These are phyloP conservation scores for Mungos mungo DNA, from an alignment of 2,113 vertebrate species.

Conservation along the genomic window DNA sequence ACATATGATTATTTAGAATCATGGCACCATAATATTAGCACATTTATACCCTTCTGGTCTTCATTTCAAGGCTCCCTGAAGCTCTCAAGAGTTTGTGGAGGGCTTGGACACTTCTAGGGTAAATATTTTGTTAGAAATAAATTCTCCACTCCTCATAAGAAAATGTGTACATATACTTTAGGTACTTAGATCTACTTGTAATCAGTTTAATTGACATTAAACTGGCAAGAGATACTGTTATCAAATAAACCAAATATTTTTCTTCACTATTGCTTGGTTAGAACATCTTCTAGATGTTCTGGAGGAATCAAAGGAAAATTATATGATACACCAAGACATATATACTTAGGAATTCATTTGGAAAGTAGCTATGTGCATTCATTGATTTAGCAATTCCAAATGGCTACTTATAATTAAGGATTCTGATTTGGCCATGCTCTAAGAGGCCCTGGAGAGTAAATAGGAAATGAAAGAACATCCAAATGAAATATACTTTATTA, in stretches of 20 bases:
- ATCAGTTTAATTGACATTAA: background rate
- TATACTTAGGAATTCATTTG: constrained; percentile 37
- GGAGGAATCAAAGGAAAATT: constrained; percentile 40
- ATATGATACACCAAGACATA: background rate
- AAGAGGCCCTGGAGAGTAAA: constrained; percentile 35
- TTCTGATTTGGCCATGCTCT: constrained; percentile 36
- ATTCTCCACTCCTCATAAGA: background rate
- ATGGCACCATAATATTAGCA: background rate
- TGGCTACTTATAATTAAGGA: constrained; percentile 67
- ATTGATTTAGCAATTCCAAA: constrained; percentile 73
- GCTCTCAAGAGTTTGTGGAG: background rate
- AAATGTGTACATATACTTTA: background rate
- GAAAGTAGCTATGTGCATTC: constrained; percentile 23
- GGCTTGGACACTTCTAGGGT: background rate
- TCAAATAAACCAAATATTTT: too few species aligned
- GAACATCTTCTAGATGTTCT: too few species aligned
- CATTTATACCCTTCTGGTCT: background rate
- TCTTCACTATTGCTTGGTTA: too few species aligned
- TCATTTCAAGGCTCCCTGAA: background rate
- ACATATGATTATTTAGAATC: background rate
- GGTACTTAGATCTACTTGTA: background rate
- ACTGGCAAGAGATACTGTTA: too few species aligned
- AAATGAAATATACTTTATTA: constrained; percentile 46
- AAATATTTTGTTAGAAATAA: constrained; percentile 1
- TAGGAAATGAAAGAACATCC: constrained; percentile 43